phyloP scores from a whole-genome alignment of 2,113 vertebrate genomes.

The Recurvirostra avosetta region DNA sequence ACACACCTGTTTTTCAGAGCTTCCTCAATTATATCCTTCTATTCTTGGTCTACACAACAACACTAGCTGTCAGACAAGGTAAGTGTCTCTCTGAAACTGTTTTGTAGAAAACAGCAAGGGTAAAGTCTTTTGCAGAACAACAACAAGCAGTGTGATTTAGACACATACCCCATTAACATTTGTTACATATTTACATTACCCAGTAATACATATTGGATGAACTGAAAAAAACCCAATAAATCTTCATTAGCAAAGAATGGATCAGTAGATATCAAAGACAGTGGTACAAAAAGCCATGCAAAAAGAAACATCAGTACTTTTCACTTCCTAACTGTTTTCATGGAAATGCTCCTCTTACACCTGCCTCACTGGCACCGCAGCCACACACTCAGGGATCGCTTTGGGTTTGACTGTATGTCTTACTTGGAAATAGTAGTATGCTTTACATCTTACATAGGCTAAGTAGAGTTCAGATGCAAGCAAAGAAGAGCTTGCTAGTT shows the following conservation, averaged over 20 bases:
- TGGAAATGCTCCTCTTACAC: neutral
- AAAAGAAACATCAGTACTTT: neutral
- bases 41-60: constrained; percentile 96
- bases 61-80: constrained; percentile 95
- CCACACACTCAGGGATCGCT: neutral
- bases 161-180: neutral
- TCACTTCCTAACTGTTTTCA: neutral
- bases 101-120: neutral
- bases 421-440: neutral
- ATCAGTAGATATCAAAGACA: neutral
- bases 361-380: neutral
- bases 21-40: constrained; percentile 97
- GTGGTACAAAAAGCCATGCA: neutral
- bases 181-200: neutral
- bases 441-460: fast-evolving
- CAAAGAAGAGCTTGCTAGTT: neutral
- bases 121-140: neutral
- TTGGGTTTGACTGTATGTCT: neutral
- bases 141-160: neutral
- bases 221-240: neutral
- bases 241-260: neutral
- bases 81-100: constrained; percentile 39
- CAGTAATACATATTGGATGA: neutral
- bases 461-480: neutral
- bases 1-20: constrained; percentile 96